Evolutionary conservation across 2,113 vertebrate genomes (phyloP), one percentile per base, ranked within the genome.

Genomic region (Callopanchax toddi): DNA sequence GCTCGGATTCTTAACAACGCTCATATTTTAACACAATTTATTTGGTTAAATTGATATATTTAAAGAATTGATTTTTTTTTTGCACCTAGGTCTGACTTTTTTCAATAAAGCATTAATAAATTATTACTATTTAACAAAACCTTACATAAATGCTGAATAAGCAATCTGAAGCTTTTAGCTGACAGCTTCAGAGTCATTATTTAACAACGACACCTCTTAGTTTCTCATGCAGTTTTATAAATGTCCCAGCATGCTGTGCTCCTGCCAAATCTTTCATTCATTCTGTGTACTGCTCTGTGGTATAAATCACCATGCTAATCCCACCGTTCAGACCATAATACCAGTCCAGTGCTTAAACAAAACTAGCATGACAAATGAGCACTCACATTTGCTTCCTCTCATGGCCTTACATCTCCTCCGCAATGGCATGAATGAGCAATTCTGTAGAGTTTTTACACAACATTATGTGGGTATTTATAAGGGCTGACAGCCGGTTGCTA

Each of bases 331-430:
- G 51, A 21, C 25, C 21, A 43, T 60, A 71, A 82, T 51, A 51
- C 44, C 45, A 64, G 56, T 63, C 65, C 51, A 68, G 49, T 37
- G 55, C 63, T 64, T 42, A 39, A 25, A 43, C 59, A 61, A 44
- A 74, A 78, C 48, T 36, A 61, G 64, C 37, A 34, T 67, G 64
- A 74, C 71, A 69, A 71, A 80, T 50, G 45, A 46, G 49, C 59
- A 64, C 15, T 43, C 17, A 5, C 53, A 61, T 51, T 37, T 42
- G 49, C 53, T 60, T 62, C 43, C 55, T 44, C 60, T 53, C 17
- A 29, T 72, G 40, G 53, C 55, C 52, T 72, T 56, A 70, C 40
- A 61, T 45, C 61, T 22, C 22, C n/a, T 18, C 45, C 56, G 60
- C 49, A 49, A 56, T 67, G 18, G 22, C 60, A 48, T 40, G 7